Conservation (phyloP, 92 coral and sea anemone species). For the Siderastrea siderea region DNA sequence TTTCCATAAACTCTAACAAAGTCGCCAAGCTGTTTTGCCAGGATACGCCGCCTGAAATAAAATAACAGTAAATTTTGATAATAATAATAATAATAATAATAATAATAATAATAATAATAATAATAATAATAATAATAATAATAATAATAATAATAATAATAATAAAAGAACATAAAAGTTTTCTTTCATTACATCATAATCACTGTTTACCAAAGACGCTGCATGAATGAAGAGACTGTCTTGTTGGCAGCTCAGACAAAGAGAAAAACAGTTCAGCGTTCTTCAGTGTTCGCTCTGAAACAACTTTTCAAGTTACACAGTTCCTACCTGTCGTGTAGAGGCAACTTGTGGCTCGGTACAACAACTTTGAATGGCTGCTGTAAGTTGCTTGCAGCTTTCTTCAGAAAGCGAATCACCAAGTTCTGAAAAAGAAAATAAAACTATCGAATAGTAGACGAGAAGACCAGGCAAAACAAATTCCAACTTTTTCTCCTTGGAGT, state of each 20-base stretch:
- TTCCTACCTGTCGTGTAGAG: conserved; percentile 91
- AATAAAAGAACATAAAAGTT: not conserved
- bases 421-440: conserved; percentile 53
- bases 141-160: too few species aligned
- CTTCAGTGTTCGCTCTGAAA: too few species aligned
- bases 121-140: too few species aligned
- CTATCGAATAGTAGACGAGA: not conserved
- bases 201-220: too few species aligned
- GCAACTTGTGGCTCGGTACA: conserved; percentile 92
- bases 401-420: conserved; percentile 95
- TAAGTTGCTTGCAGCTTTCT: conserved; percentile 94
- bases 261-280: too few species aligned
- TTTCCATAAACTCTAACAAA: conserved; percentile 95
- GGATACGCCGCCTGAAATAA: conserved; percentile 79
- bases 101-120: too few species aligned
- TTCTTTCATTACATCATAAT: too few species aligned
- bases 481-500: not conserved
- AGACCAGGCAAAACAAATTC: not conserved
- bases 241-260: too few species aligned
- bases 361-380: conserved; percentile 97
- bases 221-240: too few species aligned
- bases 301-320: too few species aligned
- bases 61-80: too few species aligned
- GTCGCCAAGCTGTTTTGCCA: conserved; percentile 96
- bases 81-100: too few species aligned